These are phyloP conservation scores for Sesia apiformis DNA, from an alignment of 2,888 invertebrate genomes.

Conservation along the genomic window DNA sequence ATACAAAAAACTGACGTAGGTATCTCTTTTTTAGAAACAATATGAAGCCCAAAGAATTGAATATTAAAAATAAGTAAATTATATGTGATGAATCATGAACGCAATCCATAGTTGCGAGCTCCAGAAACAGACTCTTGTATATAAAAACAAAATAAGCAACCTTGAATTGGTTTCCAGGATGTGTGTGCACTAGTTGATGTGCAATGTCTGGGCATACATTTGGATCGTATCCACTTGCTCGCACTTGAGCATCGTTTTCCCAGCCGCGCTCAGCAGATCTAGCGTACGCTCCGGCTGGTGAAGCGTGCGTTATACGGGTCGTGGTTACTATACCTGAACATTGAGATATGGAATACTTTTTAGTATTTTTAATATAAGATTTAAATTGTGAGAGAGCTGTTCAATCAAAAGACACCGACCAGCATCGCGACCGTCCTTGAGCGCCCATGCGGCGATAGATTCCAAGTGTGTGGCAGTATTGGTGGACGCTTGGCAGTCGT, in stretches of 20 bases:
- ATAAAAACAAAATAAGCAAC: constrained; percentile 33
- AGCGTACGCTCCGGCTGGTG: constrained; percentile 82
- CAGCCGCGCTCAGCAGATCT: constrained; percentile 80
- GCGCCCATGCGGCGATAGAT: constrained; percentile 80
- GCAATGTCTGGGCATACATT: constrained; percentile 79
- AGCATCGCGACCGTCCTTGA: constrained; percentile 52
- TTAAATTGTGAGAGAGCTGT: not conserved
- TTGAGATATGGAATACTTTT: too few relatives aligned
- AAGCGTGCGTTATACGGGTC: constrained; percentile 85
- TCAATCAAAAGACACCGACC: constrained; percentile 18
- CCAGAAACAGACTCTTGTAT: not conserved
- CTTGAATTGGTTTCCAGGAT: constrained; percentile 79
- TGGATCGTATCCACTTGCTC: constrained; percentile 16
- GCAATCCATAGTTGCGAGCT: too few relatives aligned
- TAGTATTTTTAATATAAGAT: too few relatives aligned
- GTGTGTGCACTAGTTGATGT: constrained; percentile 75
- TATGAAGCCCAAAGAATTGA: too few relatives aligned
- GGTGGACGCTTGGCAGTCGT: constrained; percentile 73
- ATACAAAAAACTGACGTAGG: too few relatives aligned
- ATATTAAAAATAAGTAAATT: too few relatives aligned
- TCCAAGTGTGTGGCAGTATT: constrained; percentile 64
- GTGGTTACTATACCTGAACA: constrained; percentile 80
- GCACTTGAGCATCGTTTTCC: constrained; percentile 79
- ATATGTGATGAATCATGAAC: too few relatives aligned
- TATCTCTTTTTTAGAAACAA: too few relatives aligned